Conservation (phyloP, 2,888 invertebrate species). For the Rosalia funebris region DNA sequence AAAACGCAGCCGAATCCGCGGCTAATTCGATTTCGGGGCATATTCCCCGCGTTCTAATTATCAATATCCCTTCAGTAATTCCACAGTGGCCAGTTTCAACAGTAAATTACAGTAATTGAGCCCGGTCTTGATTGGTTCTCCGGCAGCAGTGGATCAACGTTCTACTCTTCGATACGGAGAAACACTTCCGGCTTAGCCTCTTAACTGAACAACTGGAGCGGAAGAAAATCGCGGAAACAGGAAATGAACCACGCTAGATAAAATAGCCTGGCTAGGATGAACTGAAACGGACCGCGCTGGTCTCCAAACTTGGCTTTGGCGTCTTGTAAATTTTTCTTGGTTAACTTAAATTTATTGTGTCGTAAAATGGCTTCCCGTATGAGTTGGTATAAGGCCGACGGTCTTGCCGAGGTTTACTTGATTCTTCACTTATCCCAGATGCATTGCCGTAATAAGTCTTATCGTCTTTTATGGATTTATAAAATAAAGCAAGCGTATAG, state of each 20-base stretch:
- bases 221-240: slow-evolving; percentile 48
- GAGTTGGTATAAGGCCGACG: slow-evolving; percentile 17
- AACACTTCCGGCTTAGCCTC: slow-evolving; percentile 40
- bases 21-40: slow-evolving; percentile 23
- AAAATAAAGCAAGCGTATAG: too few relatives aligned
- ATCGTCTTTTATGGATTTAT: not conserved
- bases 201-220: slow-evolving; percentile 46
- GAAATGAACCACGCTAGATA: slow-evolving; percentile 49
- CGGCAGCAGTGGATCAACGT: slow-evolving; percentile 30
- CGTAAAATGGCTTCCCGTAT: slow-evolving; percentile 20
- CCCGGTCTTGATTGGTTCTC: slow-evolving; percentile 36
- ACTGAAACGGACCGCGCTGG: slow-evolving; percentile 17
- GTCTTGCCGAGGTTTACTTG: slow-evolving; percentile 22
- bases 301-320: slow-evolving; percentile 25
- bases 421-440: slow-evolving; percentile 28
- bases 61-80: slow-evolving; percentile 37
- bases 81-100: slow-evolving; percentile 39
- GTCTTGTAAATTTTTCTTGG: slow-evolving; percentile 24
- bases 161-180: slow-evolving; percentile 36
- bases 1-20: slow-evolving; percentile 7
- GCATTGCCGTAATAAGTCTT: not conserved
- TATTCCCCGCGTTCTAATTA: slow-evolving; percentile 26
- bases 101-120: slow-evolving; percentile 43
- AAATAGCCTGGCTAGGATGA: slow-evolving; percentile 37
- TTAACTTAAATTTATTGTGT: slow-evolving; percentile 23